A percentile compares a stretch with the other conserved stretches of the same genome.
Conservation (phyloP, 2,797 vertebrate species). For the Echiichthys vipera region DNA sequence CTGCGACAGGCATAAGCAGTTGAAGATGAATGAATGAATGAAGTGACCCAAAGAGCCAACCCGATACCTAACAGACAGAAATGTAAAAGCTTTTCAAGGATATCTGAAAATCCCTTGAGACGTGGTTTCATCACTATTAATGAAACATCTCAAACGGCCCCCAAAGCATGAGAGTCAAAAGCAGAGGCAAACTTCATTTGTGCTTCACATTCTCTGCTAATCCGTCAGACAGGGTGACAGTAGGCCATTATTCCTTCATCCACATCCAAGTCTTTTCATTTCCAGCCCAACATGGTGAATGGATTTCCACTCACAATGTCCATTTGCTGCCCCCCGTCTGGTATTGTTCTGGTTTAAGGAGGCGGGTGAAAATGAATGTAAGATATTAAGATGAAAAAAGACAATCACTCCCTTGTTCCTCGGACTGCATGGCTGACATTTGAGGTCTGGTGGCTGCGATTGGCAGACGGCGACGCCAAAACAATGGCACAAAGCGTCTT, state of each 20-base stretch:
- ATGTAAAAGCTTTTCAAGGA: background rate
- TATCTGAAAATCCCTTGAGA: background rate
- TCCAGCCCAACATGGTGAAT: constrained; percentile 20
- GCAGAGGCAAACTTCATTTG: constrained; percentile 1
- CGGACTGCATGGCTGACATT: constrained; percentile 10
- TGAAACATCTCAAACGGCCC: background rate
- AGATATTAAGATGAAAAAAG: background rate
- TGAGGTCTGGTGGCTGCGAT: constrained; percentile 8
- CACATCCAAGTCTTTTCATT: constrained; percentile 24
- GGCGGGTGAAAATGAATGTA: constrained; percentile 12
- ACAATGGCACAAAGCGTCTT: background rate
- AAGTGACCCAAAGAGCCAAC: background rate
- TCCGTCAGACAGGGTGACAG: constrained; percentile 24
- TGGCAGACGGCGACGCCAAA: background rate
- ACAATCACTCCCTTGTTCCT: background rate
- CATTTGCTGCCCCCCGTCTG: constrained; percentile 10
- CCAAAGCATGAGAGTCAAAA: constrained; percentile 2
- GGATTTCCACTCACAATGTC: constrained; percentile 40
- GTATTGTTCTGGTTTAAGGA: constrained; percentile 42
- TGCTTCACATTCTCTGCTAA: constrained; percentile 5
- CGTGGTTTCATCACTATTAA: background rate
- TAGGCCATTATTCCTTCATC: constrained; percentile 47
- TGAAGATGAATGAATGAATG: no score
- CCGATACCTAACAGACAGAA: background rate
- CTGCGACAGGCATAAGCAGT: no score